Conservation (phyloP, 2,888 invertebrate genomes). For the Boloria euphrosyne region DNA sequence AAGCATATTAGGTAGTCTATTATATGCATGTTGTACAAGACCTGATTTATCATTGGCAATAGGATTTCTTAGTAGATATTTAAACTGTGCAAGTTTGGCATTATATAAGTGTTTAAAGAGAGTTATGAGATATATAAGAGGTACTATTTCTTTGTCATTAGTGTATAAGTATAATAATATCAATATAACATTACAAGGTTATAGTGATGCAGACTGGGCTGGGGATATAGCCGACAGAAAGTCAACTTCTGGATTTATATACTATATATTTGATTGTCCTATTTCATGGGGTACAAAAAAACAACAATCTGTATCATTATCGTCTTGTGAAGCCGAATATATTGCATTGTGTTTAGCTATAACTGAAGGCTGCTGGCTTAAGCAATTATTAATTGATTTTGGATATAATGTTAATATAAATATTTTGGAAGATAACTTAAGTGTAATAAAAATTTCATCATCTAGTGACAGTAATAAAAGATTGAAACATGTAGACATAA, state of each 20-base stretch:
- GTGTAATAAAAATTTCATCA: constrained; percentile 3
- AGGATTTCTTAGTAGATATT: not conserved
- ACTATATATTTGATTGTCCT: not conserved
- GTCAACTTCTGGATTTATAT: constrained; percentile 1
- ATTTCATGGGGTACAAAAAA: not conserved
- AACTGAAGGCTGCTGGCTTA: not conserved
- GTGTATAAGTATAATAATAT: not conserved
- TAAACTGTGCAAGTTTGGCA: not conserved
- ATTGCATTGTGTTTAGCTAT: not conserved
- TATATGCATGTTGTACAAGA: not conserved
- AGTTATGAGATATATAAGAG: not conserved
- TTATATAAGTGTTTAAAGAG: constrained; percentile 3
- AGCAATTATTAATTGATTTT: not conserved
- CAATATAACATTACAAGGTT: not conserved
- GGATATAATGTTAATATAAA: not conserved
- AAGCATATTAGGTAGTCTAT: not conserved
- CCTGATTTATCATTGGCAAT: not conserved
- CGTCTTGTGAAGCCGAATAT: not conserved
- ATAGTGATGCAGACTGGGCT: not conserved
- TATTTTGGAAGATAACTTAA: not conserved
- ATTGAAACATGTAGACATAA: not conserved
- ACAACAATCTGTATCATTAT: too few relatives aligned
- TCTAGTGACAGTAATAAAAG: not conserved
- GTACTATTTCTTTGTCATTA: not conserved
- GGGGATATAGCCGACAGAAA: not conserved